These are phyloP conservation scores for Battus philenor DNA, from an alignment of 1,140 invertebrate genomes.

Conservation along the genomic window DNA sequence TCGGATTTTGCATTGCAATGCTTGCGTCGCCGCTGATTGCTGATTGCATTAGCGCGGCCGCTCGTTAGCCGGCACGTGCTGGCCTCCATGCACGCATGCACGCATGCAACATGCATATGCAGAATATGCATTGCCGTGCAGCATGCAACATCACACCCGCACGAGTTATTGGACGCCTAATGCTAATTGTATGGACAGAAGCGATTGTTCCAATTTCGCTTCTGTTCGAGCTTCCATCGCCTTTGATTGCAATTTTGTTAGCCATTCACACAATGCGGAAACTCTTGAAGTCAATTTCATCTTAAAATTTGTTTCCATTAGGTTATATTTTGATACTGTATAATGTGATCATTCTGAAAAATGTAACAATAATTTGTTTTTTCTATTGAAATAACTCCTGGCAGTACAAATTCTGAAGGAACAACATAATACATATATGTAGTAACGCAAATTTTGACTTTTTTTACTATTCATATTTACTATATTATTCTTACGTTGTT, in stretches of 20 bases:
- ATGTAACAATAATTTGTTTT: too few species aligned
- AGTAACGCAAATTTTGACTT: too few species aligned
- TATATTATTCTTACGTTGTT: too few species aligned
- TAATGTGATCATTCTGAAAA: too few species aligned
- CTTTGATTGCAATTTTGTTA: slow-evolving; percentile 11
- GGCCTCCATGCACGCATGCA: slow-evolving; percentile 1
- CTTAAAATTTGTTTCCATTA: too few species aligned
- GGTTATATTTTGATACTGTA: too few species aligned
- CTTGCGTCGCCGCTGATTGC: slow-evolving; percentile 13
- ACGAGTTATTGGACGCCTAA: slow-evolving; percentile 7
- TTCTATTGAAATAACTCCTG: too few species aligned
- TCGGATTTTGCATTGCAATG: slow-evolving; percentile 6
- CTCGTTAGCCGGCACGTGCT: slow-evolving; percentile 12
- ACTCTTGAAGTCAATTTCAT: too few species aligned
- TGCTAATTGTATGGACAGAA: slow-evolving; percentile 8
- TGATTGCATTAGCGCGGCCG: slow-evolving; percentile 16
- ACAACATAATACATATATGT: too few species aligned
- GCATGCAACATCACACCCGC: not conserved
- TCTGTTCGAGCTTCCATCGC: slow-evolving; percentile 1
- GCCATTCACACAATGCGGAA: too few species aligned
- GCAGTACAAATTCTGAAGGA: too few species aligned
- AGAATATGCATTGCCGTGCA: slow-evolving; percentile 1
- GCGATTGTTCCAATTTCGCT: slow-evolving; percentile 7
- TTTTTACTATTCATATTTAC: too few species aligned
- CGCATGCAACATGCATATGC: slow-evolving; percentile 8